phyloP scores from a whole-genome alignment of 2,888 invertebrate genomes.

The Tenthredo livida region DNA sequence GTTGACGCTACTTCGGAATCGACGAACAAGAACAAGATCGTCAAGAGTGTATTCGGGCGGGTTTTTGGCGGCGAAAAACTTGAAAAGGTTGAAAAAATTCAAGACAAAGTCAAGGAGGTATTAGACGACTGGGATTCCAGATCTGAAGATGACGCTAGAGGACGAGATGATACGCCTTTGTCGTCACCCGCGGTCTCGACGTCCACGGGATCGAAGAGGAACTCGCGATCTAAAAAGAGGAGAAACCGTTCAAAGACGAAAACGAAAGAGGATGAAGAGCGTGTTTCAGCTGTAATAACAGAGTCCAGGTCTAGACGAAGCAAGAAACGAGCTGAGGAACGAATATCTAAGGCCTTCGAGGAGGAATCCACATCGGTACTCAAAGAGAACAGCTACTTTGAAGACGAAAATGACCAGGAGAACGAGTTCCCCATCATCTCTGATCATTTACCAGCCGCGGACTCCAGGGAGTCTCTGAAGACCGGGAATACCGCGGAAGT shows the following conservation, averaged over 20 bases:
- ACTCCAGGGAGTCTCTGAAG: background rate
- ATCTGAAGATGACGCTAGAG: constrained; percentile 69
- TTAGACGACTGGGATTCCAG: constrained; percentile 74
- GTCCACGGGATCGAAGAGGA: constrained; percentile 41
- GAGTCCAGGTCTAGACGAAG: constrained; percentile 70
- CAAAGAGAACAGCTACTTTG: background rate
- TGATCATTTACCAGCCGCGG: background rate
- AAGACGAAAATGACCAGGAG: constrained; percentile 1
- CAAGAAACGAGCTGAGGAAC: constrained; percentile 74
- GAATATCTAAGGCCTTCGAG: constrained; percentile 71
- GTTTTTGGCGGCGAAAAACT: constrained; percentile 65
- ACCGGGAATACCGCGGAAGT: background rate
- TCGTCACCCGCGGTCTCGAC: background rate
- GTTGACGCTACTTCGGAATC: constrained; percentile 63
- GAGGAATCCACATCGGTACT: constrained; percentile 65
- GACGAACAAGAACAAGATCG: constrained; percentile 72
- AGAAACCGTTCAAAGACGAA: constrained; percentile 13
- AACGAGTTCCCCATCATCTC: background rate
- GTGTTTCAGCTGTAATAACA: constrained; percentile 49
- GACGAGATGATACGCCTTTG: constrained; percentile 58
- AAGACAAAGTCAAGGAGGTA: constrained; percentile 74
- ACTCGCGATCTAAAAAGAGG: constrained; percentile 32
- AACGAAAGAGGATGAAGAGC: constrained; percentile 19
- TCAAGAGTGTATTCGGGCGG: constrained; percentile 74
- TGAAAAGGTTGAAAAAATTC: constrained; percentile 65